Conservation (phyloP, 2,888 invertebrate species). For the Eumacrocentrus americanus region DNA sequence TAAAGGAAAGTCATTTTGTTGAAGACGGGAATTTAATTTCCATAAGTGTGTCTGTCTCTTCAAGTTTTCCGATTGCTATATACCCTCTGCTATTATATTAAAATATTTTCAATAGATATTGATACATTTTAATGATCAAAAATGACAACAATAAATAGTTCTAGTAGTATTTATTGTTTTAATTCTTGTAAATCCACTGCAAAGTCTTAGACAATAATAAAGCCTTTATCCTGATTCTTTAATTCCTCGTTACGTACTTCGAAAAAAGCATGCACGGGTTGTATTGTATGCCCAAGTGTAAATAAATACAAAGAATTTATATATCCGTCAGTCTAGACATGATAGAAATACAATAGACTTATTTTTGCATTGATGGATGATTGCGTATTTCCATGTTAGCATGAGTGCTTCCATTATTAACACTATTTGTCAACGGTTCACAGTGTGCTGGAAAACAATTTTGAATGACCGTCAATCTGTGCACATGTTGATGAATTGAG, state of each 20-base stretch:
- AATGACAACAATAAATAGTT: too few species aligned
- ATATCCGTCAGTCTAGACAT: constrained; percentile 27
- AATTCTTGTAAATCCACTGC: too few species aligned
- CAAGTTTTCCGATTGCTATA: constrained; percentile 27
- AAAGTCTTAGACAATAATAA: too few species aligned
- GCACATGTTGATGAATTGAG: constrained; percentile 1
- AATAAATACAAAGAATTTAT: constrained; percentile 21
- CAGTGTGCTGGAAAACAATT: constrained; percentile 35
- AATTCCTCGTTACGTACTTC: too few species aligned
- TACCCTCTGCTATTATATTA: too few species aligned
- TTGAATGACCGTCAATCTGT: constrained; percentile 33
- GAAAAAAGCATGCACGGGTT: constrained; percentile 29
- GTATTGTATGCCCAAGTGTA: constrained; percentile 2
- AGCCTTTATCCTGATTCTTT: too few species aligned
- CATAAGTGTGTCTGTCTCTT: constrained; percentile 43
- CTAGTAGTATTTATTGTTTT: too few species aligned
- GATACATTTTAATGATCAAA: too few species aligned
- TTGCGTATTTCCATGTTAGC: constrained; percentile 36
- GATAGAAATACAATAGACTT: constrained; percentile 36
- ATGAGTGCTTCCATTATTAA: constrained; percentile 36
- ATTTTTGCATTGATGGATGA: constrained; percentile 38
- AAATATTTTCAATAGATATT: too few species aligned
- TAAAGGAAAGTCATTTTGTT: constrained; percentile 38
- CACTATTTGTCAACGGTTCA: constrained; percentile 38
- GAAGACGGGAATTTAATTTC: constrained; percentile 54